A percentile compares a stretch with the other conserved stretches of the same genome.
phyloP scores from a whole-genome alignment of 2,888 invertebrate genomes.

The Diarsia mendica region DNA sequence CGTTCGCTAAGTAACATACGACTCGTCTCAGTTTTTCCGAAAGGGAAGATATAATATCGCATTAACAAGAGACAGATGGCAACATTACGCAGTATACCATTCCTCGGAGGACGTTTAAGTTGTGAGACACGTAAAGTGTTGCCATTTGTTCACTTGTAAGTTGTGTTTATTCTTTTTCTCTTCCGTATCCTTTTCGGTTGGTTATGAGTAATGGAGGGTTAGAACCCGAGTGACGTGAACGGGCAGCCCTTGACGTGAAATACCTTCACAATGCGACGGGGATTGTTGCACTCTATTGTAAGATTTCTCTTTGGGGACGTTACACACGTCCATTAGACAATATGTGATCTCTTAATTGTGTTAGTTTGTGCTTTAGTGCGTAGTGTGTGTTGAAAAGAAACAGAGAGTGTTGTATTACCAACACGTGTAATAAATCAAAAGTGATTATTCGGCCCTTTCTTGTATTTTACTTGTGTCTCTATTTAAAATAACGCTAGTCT shows the following conservation, averaged over 20 bases:
- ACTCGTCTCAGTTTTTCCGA: constrained; percentile 70
- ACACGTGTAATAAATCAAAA: background rate
- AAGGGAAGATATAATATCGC: constrained; percentile 79
- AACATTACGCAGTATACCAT: constrained; percentile 84
- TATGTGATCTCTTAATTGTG: constrained; percentile 57
- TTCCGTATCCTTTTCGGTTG: constrained; percentile 78
- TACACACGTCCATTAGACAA: constrained; percentile 52
- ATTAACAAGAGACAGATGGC: constrained; percentile 82
- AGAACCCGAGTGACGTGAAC: constrained; percentile 77
- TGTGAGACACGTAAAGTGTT: constrained; percentile 87
- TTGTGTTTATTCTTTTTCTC: constrained; percentile 84
- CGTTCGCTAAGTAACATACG: constrained; percentile 71
- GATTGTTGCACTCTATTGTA: constrained; percentile 76
- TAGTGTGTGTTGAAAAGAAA: background rate
- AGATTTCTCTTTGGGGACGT: constrained; percentile 66
- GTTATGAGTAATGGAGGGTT: constrained; percentile 84
- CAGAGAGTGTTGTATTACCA: too few relatives aligned
- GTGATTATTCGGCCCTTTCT: background rate
- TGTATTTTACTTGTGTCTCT: background rate
- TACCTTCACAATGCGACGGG: constrained; percentile 79
- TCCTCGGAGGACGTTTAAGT: constrained; percentile 83
- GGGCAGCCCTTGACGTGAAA: constrained; percentile 76
- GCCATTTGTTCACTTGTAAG: constrained; percentile 85
- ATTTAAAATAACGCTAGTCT: background rate
- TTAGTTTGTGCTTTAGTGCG: constrained; percentile 32